Evolutionary conservation across 2,113 vertebrate species (phyloP).

Genomic region (Myiozetetes cayanensis): DNA sequence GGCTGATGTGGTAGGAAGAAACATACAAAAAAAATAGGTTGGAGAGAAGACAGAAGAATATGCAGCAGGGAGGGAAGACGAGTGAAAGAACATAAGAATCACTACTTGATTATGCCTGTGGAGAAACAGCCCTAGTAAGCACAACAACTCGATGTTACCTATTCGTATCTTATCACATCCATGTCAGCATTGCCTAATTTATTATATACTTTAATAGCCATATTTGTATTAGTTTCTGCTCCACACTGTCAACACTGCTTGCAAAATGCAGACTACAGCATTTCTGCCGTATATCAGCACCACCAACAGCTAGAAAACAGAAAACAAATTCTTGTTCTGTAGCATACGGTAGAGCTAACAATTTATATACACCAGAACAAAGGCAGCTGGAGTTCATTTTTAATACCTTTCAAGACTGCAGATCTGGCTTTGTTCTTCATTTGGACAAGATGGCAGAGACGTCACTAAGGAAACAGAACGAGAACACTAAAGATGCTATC

Average conservation of each 20-base stretch:
- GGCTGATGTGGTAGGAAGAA: background rate
- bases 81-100: conserved; percentile 13
- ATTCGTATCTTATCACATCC: conserved; percentile 53
- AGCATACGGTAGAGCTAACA: background rate
- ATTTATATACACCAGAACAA: conserved; percentile 30
- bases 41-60: background rate
- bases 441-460: conserved; percentile 1
- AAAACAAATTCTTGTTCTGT: background rate
- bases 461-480: background rate
- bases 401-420: conserved; percentile 47
- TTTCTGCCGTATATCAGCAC: conserved; percentile 58
- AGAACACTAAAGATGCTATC: background rate
- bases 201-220: conserved; percentile 51
- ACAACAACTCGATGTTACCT: conserved; percentile 21
- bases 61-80: background rate
- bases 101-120: conserved; percentile 40
- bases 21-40: background rate
- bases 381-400: conserved; percentile 50
- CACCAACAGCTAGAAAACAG: conserved; percentile 61
- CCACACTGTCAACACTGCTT: conserved; percentile 12
- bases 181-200: conserved; percentile 65
- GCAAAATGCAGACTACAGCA: background rate
- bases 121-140: conserved; percentile 44
- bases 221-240: conserved; percentile 60
- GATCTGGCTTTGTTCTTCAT: conserved; percentile 40